Evolutionary conservation across 2,888 invertebrate species (phyloP), one percentile per base, ranked within the genome.

Genomic region (Drosophila eohydei): DNA sequence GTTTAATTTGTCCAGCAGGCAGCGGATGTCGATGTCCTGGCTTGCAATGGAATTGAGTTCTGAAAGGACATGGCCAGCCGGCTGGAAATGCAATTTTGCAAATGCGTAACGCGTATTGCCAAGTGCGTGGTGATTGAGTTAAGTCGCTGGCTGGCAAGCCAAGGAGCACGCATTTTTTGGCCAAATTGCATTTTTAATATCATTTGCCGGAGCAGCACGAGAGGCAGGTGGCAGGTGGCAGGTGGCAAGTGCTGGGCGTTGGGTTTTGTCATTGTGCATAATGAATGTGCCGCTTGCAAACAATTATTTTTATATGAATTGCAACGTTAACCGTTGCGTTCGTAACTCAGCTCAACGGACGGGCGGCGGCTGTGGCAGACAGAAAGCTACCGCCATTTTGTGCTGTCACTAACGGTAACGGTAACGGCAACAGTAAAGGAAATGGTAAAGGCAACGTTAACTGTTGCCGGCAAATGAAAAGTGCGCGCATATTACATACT

Each of bases 151-250:
- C 2, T n/a, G 56, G n/a, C 56, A 44, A 36, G 16, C 63, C 68
- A 63, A 63, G 74, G 6, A 59, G 41, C 48, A 65, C 67, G 62
- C 62, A 65, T 60, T 78, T 76, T 71, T 56, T 70, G 66, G 61
- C 68, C 71, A 88, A 81, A 88, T 87, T 88, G 84, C 84, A 87
- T 80, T 86, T 88, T 87, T 89, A 88, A 88, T 87, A 88, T 89
- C 74, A 61, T 75, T 66, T 56, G 51, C 51, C 30, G 50, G 28
- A 8, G 55, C 40, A 28, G 54, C n/a, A 8, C 5, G 36, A 11
- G 12, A 3, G 48, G 46, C 16, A n/a, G 43, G 34, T 34, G 55
- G 52, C 26, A 11, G 40, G 36, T 12, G 60, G 51, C 28, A 48
- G 44, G 21, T 30, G 50, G 41, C 21, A 26, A 7, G 46, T 28